Evolutionary conservation across 2,797 vertebrate species (phyloP).

Genomic region (Diceros bicornis): DNA sequence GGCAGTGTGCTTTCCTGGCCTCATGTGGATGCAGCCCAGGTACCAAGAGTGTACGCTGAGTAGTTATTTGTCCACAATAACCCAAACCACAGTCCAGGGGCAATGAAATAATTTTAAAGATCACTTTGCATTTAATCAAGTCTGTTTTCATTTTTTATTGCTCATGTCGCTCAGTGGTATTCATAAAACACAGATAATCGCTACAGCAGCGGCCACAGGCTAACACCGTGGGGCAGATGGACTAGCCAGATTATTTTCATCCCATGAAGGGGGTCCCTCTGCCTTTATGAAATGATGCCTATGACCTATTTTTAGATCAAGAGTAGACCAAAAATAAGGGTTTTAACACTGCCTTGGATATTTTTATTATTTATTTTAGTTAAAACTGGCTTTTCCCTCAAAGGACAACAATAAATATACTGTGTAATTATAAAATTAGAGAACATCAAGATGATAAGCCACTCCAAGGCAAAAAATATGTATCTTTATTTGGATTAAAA

Average conservation of each 20-base stretch:
- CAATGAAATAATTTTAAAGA: constrained; percentile 71
- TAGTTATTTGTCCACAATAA: constrained; percentile 13
- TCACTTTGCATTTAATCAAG: constrained; percentile 74
- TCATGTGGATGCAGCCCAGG: background rate
- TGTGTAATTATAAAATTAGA: background rate
- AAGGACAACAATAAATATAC: constrained; percentile 11
- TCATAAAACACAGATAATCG: constrained; percentile 77
- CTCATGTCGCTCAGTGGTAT: constrained; percentile 37
- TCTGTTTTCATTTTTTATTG: constrained; percentile 41
- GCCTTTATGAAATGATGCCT: constrained; percentile 50
- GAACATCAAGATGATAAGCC: background rate
- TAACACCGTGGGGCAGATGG: background rate
- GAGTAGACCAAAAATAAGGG: background rate
- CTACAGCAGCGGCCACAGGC: constrained; percentile 69
- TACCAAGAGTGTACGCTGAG: background rate
- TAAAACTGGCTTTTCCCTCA: background rate
- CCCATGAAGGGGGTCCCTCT: background rate
- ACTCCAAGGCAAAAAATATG: background rate
- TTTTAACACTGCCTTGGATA: background rate
- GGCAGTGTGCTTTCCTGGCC: background rate
- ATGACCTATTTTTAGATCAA: constrained; percentile 33
- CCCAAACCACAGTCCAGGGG: background rate
- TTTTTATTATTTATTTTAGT: constrained; percentile 49
- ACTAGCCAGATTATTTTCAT: constrained; percentile 15
- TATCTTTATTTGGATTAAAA: background rate